These are phyloP conservation scores for Oreochromis niloticus DNA, from an alignment of 2,113 vertebrate genomes.

Conservation along the genomic window DNA sequence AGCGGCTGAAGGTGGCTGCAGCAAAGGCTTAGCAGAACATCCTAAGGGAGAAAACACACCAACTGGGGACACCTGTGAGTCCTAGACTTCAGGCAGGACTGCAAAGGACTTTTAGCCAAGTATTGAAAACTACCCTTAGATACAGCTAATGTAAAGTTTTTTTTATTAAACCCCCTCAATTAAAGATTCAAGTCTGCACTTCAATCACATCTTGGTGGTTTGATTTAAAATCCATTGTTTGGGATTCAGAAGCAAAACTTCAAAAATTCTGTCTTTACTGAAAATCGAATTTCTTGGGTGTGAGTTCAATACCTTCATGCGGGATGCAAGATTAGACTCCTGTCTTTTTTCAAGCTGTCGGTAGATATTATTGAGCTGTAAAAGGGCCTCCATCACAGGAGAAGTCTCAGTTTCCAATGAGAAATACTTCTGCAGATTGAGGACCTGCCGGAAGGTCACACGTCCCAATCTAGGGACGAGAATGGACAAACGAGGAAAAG, in stretches of 20 bases:
- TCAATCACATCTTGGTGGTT: not conserved
- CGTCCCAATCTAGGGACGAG: constrained; percentile 76
- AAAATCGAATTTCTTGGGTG: not conserved
- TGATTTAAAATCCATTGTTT: not conserved
- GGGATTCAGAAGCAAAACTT: not conserved
- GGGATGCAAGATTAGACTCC: constrained; percentile 59
- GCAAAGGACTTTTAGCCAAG: not conserved
- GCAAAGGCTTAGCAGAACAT: not conserved
- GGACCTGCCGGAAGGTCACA: constrained; percentile 75
- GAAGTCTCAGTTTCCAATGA: constrained; percentile 75
- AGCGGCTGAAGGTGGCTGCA: not conserved
- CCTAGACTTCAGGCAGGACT: not conserved
- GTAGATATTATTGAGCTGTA: constrained; percentile 78
- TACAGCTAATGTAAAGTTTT: not conserved
- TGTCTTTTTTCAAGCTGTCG: constrained; percentile 82
- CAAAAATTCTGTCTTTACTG: not conserved
- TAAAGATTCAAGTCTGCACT: not conserved
- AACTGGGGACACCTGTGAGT: not conserved
- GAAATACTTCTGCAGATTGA: constrained; percentile 78
- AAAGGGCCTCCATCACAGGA: constrained; percentile 82
- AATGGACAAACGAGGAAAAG: not conserved
- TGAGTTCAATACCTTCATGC: constrained; percentile 73
- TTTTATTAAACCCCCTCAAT: not conserved
- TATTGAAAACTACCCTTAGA: not conserved
- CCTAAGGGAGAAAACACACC: not conserved